Percentiles rank a stretch among this genome's conserved stretches.
Evolutionary conservation across 2,797 vertebrate genomes (phyloP).

Genomic region (Ctenopoma multispine): DNA sequence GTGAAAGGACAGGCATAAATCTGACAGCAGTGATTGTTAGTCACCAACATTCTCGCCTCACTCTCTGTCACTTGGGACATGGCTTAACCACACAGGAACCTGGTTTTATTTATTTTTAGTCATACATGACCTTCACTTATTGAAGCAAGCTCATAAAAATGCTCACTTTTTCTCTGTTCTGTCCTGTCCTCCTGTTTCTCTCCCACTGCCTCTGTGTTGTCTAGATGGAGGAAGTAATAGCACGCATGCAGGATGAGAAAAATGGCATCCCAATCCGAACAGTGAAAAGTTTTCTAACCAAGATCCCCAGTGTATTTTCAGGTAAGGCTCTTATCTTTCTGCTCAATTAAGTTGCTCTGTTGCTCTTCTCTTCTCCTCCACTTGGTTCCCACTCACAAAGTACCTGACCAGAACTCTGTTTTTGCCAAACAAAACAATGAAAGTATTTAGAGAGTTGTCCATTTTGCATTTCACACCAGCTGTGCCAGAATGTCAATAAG

Average conservation of each 20-base stretch:
- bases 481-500: slow-evolving; percentile 41
- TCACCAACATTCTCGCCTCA: slow-evolving; percentile 46
- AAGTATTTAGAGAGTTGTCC: slow-evolving; percentile 51
- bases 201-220: slow-evolving; percentile 45
- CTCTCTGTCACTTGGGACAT: slow-evolving; percentile 31
- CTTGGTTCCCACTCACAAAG: slow-evolving; percentile 48
- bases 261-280: slow-evolving; percentile 97
- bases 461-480: slow-evolving; percentile 46
- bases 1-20: slow-evolving; percentile 44
- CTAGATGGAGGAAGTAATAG: slow-evolving; percentile 98
- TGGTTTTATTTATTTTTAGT: slow-evolving; percentile 50
- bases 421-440: slow-evolving; percentile 55
- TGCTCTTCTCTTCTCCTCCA: slow-evolving; percentile 25
- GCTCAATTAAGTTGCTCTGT: slow-evolving; percentile 4
- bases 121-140: slow-evolving; percentile 16
- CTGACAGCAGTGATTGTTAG: slow-evolving; percentile 51
- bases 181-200: slow-evolving; percentile 3
- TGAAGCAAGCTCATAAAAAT: slow-evolving; percentile 39
- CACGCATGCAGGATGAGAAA: slow-evolving; percentile 97
- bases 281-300: slow-evolving; percentile 98
- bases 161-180: slow-evolving; percentile 16
- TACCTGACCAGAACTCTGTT: slow-evolving; percentile 18
- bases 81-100: slow-evolving; percentile 35
- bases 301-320: slow-evolving; percentile 98
- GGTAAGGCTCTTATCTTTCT: slow-evolving; percentile 84